These are phyloP conservation scores for Pollenia labialis DNA, from an alignment of 2,888 invertebrate species.

Conservation along the genomic window DNA sequence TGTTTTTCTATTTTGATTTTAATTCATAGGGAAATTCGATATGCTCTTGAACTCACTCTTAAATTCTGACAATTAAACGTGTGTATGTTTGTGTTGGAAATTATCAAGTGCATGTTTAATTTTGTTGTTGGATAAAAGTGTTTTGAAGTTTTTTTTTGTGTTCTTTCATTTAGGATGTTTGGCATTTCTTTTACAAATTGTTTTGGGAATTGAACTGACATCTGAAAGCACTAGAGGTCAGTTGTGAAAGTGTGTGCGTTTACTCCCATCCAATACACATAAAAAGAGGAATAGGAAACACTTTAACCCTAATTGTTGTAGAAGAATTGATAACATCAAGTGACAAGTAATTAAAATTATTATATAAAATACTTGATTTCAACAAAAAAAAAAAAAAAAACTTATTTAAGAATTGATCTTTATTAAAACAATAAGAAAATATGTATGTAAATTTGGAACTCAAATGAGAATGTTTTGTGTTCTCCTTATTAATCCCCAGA, in stretches of 20 bases:
- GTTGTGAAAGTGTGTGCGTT: conserved; percentile 20
- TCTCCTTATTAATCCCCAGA: neutral
- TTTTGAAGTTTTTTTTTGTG: conserved; percentile 17
- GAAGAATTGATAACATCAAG: conserved; percentile 25
- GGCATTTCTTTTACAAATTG: conserved; percentile 76
- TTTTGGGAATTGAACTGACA: conserved; percentile 79
- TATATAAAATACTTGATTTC: conserved; percentile 19
- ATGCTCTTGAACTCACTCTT: conserved; percentile 74
- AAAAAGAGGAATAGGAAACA: conserved; percentile 60
- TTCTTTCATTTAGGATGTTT: conserved; percentile 48
- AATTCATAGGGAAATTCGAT: conserved; percentile 77
- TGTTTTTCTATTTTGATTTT: conserved; percentile 52
- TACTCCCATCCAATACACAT: conserved; percentile 8
- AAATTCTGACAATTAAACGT: conserved; percentile 13
- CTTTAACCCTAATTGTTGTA: conserved; percentile 43
- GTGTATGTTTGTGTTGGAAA: conserved; percentile 37
- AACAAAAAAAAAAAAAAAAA: neutral
- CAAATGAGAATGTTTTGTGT: neutral
- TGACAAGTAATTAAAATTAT: conserved; percentile 58
- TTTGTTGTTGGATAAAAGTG: conserved; percentile 52
- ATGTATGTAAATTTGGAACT: too few species aligned
- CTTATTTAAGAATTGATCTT: neutral
- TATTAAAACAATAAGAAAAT: too few species aligned
- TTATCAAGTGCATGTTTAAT: conserved; percentile 79
- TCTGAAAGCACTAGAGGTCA: conserved; percentile 54